Percentiles rank a stretch among this genome's conserved stretches.
phyloP scores from a whole-genome alignment of 2,888 invertebrate species.

The Drosophila differens region DNA sequence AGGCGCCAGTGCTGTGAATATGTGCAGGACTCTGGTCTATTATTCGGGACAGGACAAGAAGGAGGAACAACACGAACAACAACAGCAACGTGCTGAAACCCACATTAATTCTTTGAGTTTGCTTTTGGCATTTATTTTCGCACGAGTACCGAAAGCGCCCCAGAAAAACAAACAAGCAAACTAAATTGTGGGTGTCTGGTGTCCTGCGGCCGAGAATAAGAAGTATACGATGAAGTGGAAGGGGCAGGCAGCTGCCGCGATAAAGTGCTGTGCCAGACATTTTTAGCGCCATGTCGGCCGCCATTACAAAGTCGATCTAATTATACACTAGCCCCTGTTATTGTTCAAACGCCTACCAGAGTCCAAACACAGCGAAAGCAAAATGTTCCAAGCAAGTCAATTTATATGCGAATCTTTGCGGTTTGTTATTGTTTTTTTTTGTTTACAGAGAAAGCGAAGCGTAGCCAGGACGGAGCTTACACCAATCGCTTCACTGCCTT shows the following conservation, averaged over 20 bases:
- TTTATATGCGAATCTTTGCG: conserved; percentile 54
- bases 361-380: conserved; percentile 9
- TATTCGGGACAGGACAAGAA: background rate
- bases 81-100: conserved; percentile 32
- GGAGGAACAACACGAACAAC: conserved; percentile 3
- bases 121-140: conserved; percentile 70
- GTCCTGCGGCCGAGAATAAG: conserved; percentile 35
- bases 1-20: conserved; percentile 27
- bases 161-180: conserved; percentile 44
- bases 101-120: conserved; percentile 64
- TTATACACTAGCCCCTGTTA: conserved; percentile 65
- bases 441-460: conserved; percentile 34
- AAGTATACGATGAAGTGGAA: background rate
- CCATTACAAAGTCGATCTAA: conserved; percentile 75
- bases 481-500: conserved; percentile 51
- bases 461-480: conserved; percentile 28
- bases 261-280: conserved; percentile 72
- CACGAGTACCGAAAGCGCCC: conserved; percentile 33
- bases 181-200: conserved; percentile 57
- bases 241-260: conserved; percentile 43
- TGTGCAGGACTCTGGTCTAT: conserved; percentile 19
- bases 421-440: conserved; percentile 39
- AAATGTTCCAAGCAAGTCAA: conserved; percentile 43
- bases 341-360: conserved; percentile 42
- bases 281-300: conserved; percentile 73